Base-by-base conservation (phyloP, 2,113 vertebrate species). In the Ophthalmolycus amberensis region DNA sequence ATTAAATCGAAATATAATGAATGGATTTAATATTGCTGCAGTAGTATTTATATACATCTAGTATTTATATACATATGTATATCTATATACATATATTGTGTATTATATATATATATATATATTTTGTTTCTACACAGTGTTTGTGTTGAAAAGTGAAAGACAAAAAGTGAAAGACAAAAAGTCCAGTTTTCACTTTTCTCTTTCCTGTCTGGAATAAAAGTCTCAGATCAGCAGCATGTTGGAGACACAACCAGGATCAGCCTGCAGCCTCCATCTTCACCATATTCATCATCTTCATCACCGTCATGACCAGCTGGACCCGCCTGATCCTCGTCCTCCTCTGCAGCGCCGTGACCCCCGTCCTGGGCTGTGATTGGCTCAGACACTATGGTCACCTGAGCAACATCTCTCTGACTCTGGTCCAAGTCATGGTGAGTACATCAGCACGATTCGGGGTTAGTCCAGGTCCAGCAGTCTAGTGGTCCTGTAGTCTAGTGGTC, bases 361-460 rank as follows among this genome's bases (percentile, higher is more conserved):
- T 42, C 0, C 85, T 86, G 20, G 18, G 84, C 87, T 90, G 91
- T 79, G 81, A 91, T 80, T 92, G 88, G 83, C 82, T 92, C 10
- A 27, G 0, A 18, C 27, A 29, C 3, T 85, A 81, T 27, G 12
- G 9, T 7, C 42, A 67, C 46, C 63, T 79, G 8, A 89, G 71
- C 48, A 82, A 75, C 50, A 0, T 0, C 1, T 62, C 88, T 5
- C 11, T 79, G 76, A 25, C 0, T 3, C 32, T 64, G 3, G 5
- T 90, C 1, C 3, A 9, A 0, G 1, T 0, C 20, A 85, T 91
- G 90, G 91, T 92, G 72, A 91, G 89, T 79, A 50, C 5, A 6
- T 9, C 3, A 5, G 10, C 0, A 22, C 20, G 16, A 9, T 22
- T 3, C 0, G 8, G 44, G 44, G 44, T 48, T 50, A 6, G 18